Percentiles rank a stretch among this genome's conserved stretches.
These are phyloP conservation scores for Coelopa frigida DNA, from an alignment of 1,140 invertebrate genomes.

Conservation along the genomic window DNA sequence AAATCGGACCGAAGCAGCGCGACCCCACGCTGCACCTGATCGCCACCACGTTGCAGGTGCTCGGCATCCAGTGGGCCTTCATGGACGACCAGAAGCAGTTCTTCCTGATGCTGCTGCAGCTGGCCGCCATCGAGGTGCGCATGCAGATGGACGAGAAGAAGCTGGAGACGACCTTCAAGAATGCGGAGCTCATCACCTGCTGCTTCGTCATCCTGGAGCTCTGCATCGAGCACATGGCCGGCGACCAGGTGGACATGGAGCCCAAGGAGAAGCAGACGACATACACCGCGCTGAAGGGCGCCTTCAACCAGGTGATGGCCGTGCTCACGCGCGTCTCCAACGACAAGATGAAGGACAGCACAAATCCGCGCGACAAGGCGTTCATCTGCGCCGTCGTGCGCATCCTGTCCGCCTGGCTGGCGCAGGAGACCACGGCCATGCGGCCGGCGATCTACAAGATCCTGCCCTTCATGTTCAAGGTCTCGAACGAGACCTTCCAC, in stretches of 20 bases:
- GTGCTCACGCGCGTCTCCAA: constrained; percentile 65
- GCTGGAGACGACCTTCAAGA: constrained; percentile 66
- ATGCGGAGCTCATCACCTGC: constrained; percentile 68
- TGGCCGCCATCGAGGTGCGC: constrained; percentile 83
- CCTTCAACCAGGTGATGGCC: constrained; percentile 73
- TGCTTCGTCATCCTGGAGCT: constrained; percentile 80
- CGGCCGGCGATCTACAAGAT: constrained; percentile 71
- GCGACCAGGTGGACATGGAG: constrained; percentile 73
- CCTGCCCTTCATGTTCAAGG: constrained; percentile 67
- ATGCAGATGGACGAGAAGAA: constrained; percentile 85
- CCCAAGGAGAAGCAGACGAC: constrained; percentile 84
- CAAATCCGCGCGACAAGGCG: constrained; percentile 59
- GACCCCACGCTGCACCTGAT: constrained; percentile 79
- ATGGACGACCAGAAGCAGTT: constrained; percentile 72
- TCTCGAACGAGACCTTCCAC: constrained; percentile 77
- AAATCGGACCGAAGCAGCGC: constrained; percentile 77
- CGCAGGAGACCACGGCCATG: constrained; percentile 86
- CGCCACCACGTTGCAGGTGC: constrained; percentile 66
- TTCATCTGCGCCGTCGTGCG: constrained; percentile 77
- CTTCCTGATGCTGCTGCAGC: constrained; percentile 74
- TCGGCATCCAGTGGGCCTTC: constrained; percentile 79
- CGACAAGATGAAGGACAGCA: constrained; percentile 59
- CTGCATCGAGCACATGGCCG: constrained; percentile 71
- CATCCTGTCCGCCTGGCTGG: constrained; percentile 79
- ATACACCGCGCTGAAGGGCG: constrained; percentile 83